Conservation (phyloP, 2,113 vertebrate genomes). For the Hirundichthys speculiger region DNA sequence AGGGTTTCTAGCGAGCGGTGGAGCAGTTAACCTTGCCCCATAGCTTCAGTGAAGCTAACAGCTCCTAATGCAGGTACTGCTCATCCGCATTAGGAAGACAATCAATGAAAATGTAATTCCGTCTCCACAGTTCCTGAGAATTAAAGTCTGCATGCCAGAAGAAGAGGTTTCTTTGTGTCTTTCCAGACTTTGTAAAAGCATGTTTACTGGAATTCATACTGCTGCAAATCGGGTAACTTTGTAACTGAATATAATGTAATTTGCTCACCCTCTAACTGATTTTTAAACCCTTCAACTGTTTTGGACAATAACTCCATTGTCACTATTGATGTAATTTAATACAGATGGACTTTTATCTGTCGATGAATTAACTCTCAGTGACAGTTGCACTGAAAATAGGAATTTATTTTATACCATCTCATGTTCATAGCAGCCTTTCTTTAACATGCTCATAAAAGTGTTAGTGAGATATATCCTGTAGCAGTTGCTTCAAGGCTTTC, state of each 20-base stretch:
- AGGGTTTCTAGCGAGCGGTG: constrained; percentile 45
- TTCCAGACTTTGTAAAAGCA: constrained; percentile 3
- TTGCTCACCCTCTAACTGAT: neutral
- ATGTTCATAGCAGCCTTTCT: neutral
- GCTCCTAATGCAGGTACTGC: constrained; percentile 40
- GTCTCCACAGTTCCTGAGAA: constrained; percentile 28
- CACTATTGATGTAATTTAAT: neutral
- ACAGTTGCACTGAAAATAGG: neutral
- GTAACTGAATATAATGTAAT: neutral
- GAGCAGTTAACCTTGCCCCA: constrained; percentile 57
- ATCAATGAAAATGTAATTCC: constrained; percentile 49
- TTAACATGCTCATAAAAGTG: too few species aligned
- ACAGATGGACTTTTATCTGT: neutral
- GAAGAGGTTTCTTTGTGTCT: constrained; percentile 1
- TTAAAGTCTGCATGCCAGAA: constrained; percentile 2
- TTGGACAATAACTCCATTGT: neutral
- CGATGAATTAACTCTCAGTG: neutral
- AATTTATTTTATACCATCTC: neutral
- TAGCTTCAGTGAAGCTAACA: constrained; percentile 50
- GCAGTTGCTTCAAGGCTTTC: too few species aligned
- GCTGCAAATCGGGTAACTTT: neutral
- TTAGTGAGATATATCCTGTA: too few species aligned
- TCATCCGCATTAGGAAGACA: constrained; percentile 36
- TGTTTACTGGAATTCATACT: neutral
- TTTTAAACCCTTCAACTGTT: neutral